phyloP scores from a whole-genome alignment of 2,113 vertebrate genomes.

The Centropus bengalensis region DNA sequence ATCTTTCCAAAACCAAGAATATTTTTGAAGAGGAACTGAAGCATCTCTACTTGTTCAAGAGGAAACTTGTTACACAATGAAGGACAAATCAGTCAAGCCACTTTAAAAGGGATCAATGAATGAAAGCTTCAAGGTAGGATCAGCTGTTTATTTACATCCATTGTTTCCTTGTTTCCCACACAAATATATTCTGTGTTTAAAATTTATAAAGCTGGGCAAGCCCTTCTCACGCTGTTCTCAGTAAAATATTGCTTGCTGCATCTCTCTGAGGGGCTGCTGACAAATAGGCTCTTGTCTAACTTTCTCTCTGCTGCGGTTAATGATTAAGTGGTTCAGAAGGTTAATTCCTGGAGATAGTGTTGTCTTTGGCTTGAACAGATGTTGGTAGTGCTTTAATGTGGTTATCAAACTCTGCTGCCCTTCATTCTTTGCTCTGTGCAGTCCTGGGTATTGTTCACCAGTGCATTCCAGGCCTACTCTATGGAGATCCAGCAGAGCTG shows the following conservation, averaged over 20 bases:
- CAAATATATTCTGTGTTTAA: conserved; percentile 80
- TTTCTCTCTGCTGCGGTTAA: conserved; percentile 91
- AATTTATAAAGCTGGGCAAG: conserved; percentile 76
- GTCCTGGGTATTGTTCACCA: conserved; percentile 81
- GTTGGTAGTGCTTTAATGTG: conserved; percentile 97
- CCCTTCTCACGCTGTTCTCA: conserved; percentile 92
- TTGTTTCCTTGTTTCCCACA: conserved; percentile 81
- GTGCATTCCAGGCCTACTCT: conserved; percentile 87
- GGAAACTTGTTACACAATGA: background rate
- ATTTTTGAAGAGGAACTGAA: background rate
- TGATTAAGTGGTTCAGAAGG: conserved; percentile 91
- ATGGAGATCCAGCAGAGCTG: conserved; percentile 85
- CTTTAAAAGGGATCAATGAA: conserved; percentile 15
- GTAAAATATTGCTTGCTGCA: conserved; percentile 89
- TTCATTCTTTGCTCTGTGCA: conserved; percentile 84
- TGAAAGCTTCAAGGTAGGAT: conserved; percentile 46
- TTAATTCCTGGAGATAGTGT: conserved; percentile 92
- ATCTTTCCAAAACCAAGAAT: background rate
- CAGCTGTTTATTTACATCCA: conserved; percentile 78
- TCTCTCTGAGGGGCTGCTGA: conserved; percentile 82
- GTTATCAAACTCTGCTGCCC: conserved; percentile 95
- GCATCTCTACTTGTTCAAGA: background rate
- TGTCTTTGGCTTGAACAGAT: conserved; percentile 96
- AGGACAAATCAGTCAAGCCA: background rate
- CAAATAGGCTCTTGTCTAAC: conserved; percentile 93